A percentile compares a stretch with the other conserved stretches of the same genome.
Conservation (phyloP, 2,797 vertebrate species). For the Oryzias sinensis region DNA sequence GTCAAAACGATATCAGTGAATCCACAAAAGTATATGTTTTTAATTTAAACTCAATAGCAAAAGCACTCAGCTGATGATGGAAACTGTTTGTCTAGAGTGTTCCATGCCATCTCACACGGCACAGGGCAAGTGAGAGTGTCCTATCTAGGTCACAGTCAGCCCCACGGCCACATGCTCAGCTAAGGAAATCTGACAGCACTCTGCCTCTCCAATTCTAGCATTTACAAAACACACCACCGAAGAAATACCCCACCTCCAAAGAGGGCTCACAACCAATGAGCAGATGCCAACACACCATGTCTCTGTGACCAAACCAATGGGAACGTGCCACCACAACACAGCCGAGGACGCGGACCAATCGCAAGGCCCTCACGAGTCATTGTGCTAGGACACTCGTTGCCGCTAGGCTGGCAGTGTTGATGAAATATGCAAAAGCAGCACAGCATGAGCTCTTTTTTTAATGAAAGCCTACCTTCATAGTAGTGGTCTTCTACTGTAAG, state of each 20-base stretch:
- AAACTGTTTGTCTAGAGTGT: conserved; percentile 36
- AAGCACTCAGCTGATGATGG: conserved; percentile 35
- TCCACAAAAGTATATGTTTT: background rate
- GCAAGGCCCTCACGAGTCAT: conserved; percentile 9
- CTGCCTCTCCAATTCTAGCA: conserved; percentile 54
- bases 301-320: conserved; percentile 51
- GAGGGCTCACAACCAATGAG: conserved; percentile 55
- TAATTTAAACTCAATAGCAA: conserved; percentile 14
- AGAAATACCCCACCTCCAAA: conserved; percentile 41
- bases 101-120: conserved; percentile 40
- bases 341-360: conserved; percentile 50
- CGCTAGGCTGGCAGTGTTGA: conserved; percentile 22
- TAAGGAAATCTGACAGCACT: conserved; percentile 79
- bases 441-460: conserved; percentile 14
- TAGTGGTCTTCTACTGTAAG: conserved; percentile 96
- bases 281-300: conserved; percentile 44
- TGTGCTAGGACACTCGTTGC: conserved; percentile 24
- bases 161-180: conserved; percentile 66
- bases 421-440: conserved; percentile 41
- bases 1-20: too few relatives aligned
- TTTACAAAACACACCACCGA: conserved; percentile 50
- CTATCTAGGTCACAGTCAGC: conserved; percentile 77
- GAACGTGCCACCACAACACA: conserved; percentile 46
- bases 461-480: conserved; percentile 82
- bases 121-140: conserved; percentile 58